phyloP scores from a whole-genome alignment of 2,888 invertebrate genomes.

The Tinea pellionella region DNA sequence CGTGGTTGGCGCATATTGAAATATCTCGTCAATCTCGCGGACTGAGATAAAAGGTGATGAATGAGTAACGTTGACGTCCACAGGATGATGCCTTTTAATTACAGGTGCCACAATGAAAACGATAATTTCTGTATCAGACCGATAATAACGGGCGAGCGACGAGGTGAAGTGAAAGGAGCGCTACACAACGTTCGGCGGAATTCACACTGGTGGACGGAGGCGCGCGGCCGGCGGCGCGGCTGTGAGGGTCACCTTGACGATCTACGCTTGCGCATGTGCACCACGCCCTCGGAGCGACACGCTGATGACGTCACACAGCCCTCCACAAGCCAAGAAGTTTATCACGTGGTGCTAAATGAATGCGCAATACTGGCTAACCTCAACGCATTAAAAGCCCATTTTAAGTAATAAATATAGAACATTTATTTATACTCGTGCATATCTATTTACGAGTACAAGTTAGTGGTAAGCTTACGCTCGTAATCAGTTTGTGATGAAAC shows the following conservation, averaged over 20 bases:
- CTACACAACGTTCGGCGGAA: slow-evolving; percentile 27
- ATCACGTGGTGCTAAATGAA: not conserved
- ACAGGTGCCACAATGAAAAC: slow-evolving; percentile 37
- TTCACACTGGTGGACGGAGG: slow-evolving; percentile 23
- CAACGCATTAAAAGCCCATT: not conserved
- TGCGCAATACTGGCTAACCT: slow-evolving; percentile 1
- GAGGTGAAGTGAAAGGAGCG: slow-evolving; percentile 43
- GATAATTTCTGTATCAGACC: slow-evolving; percentile 43
- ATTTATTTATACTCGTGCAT: not conserved
- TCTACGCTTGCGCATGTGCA: slow-evolving; percentile 58
- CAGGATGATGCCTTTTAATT: slow-evolving; percentile 60
- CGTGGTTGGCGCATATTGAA: slow-evolving; percentile 67
- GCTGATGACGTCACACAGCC: slow-evolving; percentile 45
- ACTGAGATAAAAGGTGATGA: slow-evolving; percentile 62
- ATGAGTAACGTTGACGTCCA: slow-evolving; percentile 64
- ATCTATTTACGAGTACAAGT: too few species aligned
- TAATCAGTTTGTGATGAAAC: too few species aligned
- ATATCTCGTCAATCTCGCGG: slow-evolving; percentile 55
- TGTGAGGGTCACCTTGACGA: slow-evolving; percentile 62
- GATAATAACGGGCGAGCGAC: slow-evolving; percentile 47
- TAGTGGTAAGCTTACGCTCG: too few species aligned
- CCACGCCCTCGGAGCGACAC: slow-evolving; percentile 54
- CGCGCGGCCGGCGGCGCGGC: slow-evolving; percentile 44
- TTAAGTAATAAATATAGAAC: not conserved
- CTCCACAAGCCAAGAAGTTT: slow-evolving; percentile 17